These are phyloP conservation scores for Neolamprologus variostigma DNA, from an alignment of 2,113 vertebrate genomes.

Conservation along the genomic window DNA sequence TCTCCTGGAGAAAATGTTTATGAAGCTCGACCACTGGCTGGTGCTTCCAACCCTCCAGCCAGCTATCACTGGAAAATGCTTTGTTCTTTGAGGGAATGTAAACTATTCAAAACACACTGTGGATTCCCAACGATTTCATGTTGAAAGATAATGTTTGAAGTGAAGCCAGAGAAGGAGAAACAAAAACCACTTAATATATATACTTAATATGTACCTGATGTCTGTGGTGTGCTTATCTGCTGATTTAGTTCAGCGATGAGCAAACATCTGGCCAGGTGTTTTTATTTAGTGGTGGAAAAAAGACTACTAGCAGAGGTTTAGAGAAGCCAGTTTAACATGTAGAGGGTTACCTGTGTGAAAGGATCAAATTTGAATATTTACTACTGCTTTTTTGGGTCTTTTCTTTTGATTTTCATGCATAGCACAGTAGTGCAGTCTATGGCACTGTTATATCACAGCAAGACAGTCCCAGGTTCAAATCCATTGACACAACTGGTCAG, in stretches of 20 bases:
- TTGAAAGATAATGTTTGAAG: neutral
- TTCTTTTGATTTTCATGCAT: neutral
- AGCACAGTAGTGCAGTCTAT: neutral
- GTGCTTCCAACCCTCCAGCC: neutral
- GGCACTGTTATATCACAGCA: neutral
- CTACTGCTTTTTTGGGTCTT: neutral
- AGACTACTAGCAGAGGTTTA: neutral
- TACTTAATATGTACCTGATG: slow-evolving; percentile 6
- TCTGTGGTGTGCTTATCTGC: neutral
- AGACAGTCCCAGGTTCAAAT: neutral
- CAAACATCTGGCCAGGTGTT: neutral
- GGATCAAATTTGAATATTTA: neutral
- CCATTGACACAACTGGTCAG: neutral
- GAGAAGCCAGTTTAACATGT: neutral
- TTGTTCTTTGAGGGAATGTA: neutral
- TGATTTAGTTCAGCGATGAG: neutral
- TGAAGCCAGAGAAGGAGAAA: neutral
- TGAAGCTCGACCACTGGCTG: neutral
- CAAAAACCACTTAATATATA: neutral
- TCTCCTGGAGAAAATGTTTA: neutral
- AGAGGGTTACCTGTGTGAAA: neutral
- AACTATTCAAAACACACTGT: neutral
- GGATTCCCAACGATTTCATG: neutral
- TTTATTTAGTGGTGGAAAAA: neutral
- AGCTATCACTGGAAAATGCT: neutral